Conservation (phyloP, 2,797 vertebrate genomes). For the Adrianichthys oophorus region DNA sequence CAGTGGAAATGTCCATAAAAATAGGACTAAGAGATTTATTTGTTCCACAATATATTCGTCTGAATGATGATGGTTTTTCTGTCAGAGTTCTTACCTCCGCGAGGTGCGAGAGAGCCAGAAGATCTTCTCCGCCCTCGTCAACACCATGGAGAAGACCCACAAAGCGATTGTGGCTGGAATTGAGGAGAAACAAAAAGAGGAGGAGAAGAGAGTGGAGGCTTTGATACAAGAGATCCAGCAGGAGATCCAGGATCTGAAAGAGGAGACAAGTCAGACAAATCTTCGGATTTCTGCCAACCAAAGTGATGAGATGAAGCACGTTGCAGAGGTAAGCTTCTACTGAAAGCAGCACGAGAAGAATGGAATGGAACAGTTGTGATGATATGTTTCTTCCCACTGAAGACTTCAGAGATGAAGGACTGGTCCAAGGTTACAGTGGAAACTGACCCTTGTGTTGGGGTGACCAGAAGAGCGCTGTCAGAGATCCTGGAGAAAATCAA, state of each 20-base stretch:
- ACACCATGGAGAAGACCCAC: constrained; percentile 75
- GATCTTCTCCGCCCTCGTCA: constrained; percentile 72
- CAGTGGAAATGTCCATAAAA: background rate
- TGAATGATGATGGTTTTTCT: constrained; percentile 20
- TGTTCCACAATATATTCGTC: background rate
- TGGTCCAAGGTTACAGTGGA: constrained; percentile 77
- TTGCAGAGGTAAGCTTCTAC: constrained; percentile 41
- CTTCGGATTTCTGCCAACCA: constrained; percentile 30
- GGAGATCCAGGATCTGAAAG: constrained; percentile 72
- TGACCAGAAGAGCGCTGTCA: constrained; percentile 70
- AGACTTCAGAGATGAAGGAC: constrained; percentile 67
- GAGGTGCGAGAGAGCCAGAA: constrained; percentile 79
- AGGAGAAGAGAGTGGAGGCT: constrained; percentile 63
- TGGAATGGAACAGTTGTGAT: background rate
- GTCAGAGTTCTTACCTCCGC: constrained; percentile 72
- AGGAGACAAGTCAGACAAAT: constrained; percentile 34
- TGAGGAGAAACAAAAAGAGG: constrained; percentile 67
- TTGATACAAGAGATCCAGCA: constrained; percentile 68
- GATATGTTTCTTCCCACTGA: constrained; percentile 1
- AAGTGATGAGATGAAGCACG: constrained; percentile 38
- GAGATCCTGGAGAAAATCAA: constrained; percentile 72
- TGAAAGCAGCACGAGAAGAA: background rate
- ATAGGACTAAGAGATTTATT: background rate
- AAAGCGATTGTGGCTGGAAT: constrained; percentile 69
- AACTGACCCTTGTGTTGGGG: constrained; percentile 76